Evolutionary conservation across 2,797 vertebrate species (phyloP).

Genomic region (Gambusia yucatana): DNA sequence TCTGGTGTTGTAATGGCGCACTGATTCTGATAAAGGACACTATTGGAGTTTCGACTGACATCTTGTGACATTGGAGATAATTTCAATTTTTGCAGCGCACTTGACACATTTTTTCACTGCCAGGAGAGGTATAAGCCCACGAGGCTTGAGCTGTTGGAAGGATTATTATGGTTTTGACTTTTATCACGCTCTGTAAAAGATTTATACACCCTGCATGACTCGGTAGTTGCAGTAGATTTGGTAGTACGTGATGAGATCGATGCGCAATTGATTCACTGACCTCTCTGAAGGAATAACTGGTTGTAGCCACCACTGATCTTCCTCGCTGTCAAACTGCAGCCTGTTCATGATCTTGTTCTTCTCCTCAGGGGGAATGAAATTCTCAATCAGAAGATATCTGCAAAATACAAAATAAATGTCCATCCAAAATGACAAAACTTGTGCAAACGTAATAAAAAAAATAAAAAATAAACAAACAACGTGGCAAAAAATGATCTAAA

Average conservation of each 20-base stretch:
- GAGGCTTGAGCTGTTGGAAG: not conserved
- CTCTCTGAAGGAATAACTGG: constrained; percentile 87
- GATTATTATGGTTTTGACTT: not conserved
- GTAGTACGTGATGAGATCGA: not conserved
- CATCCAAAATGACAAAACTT: not conserved
- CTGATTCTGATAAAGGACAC: not conserved
- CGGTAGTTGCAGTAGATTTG: not conserved
- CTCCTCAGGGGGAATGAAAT: constrained; percentile 96
- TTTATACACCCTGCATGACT: not conserved
- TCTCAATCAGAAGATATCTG: constrained; percentile 96
- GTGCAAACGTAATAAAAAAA: not conserved
- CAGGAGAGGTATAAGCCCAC: not conserved
- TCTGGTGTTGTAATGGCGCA: no score
- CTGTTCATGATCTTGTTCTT: constrained; percentile 98
- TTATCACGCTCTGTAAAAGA: not conserved
- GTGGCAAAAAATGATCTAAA: not conserved
- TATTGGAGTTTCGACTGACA: not conserved
- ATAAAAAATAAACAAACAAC: not conserved
- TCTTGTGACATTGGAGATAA: not conserved
- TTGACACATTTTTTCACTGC: not conserved
- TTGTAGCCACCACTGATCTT: constrained; percentile 96
- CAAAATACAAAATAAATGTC: constrained; percentile 1
- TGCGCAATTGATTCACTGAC: constrained; percentile 72
- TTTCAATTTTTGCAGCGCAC: not conserved
- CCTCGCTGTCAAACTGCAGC: constrained; percentile 91